Evolutionary conservation across 2,888 invertebrate species (phyloP).

Genomic region (Andrena hattorfiana): DNA sequence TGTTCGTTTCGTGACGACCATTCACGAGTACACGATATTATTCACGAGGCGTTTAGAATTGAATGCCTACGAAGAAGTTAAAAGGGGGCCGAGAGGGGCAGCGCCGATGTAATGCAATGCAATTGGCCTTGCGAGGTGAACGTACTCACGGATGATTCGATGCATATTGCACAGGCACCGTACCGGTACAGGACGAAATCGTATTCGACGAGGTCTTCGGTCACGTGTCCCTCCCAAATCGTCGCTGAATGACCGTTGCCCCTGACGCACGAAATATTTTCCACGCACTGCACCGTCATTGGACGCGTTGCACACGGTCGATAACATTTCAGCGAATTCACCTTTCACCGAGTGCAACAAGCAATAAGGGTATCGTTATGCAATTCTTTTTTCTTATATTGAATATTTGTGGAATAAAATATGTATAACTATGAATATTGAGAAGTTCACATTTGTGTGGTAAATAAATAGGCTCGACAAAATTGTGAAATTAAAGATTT

Average conservation of each 20-base stretch:
- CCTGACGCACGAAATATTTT: neutral
- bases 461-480: too few species aligned
- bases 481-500: too few species aligned
- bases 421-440: neutral
- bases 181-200: conserved; percentile 58
- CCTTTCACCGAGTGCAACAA: neutral
- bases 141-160: conserved; percentile 76
- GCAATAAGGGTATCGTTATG: too few species aligned
- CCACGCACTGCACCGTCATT: neutral
- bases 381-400: too few species aligned
- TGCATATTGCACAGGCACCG: conserved; percentile 57
- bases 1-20: conserved; percentile 62
- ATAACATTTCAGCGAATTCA: neutral
- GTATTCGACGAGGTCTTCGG: conserved; percentile 50
- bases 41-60: conserved; percentile 70
- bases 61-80: conserved; percentile 68
- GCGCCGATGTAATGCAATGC: conserved; percentile 70
- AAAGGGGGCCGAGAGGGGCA: conserved; percentile 63
- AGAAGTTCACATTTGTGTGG: neutral
- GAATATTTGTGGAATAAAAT: too few species aligned
- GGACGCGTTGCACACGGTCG: neutral
- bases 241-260: conserved; percentile 14
- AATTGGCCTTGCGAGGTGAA: conserved; percentile 78
- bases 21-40: conserved; percentile 66
- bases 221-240: conserved; percentile 35